A percentile compares a stretch with the other conserved stretches of the same genome.
Conservation (phyloP, 2,888 invertebrate genomes). For the Mythimna pallens region DNA sequence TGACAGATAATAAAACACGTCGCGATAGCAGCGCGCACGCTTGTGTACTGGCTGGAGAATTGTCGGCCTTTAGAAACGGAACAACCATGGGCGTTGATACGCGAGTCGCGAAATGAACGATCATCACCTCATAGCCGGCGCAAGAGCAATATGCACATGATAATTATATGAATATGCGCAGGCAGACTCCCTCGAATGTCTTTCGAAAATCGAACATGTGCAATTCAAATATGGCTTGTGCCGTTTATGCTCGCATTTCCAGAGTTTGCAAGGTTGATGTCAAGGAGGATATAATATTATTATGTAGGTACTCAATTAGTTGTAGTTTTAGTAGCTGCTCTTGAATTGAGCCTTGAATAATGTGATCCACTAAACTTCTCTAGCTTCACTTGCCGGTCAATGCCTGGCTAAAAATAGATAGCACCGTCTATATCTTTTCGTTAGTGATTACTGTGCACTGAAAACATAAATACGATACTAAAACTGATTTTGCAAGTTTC, state of each 20-base stretch:
- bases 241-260: not conserved
- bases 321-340: conserved; percentile 2
- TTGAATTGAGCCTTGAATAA: conserved; percentile 20
- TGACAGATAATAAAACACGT: conserved; percentile 53
- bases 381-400: conserved; percentile 28
- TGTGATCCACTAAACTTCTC: conserved; percentile 1
- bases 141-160: conserved; percentile 56
- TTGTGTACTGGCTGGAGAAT: conserved; percentile 47
- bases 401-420: conserved; percentile 48
- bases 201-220: conserved; percentile 6
- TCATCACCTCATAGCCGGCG: conserved; percentile 40
- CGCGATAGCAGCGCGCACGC: conserved; percentile 60
- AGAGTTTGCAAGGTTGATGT: conserved; percentile 1
- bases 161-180: conserved; percentile 31
- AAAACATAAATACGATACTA: not conserved
- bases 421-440: conserved; percentile 7
- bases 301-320: not conserved
- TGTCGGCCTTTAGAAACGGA: conserved; percentile 41
- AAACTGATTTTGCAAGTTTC: not conserved
- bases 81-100: conserved; percentile 51
- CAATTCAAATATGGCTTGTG: not conserved
- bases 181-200: conserved; percentile 4
- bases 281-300: conserved; percentile 8
- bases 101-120: conserved; percentile 34
- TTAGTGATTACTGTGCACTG: conserved; percentile 6